These are phyloP conservation scores for Sisyra nigra DNA, from an alignment of 2,888 invertebrate genomes.

Conservation along the genomic window DNA sequence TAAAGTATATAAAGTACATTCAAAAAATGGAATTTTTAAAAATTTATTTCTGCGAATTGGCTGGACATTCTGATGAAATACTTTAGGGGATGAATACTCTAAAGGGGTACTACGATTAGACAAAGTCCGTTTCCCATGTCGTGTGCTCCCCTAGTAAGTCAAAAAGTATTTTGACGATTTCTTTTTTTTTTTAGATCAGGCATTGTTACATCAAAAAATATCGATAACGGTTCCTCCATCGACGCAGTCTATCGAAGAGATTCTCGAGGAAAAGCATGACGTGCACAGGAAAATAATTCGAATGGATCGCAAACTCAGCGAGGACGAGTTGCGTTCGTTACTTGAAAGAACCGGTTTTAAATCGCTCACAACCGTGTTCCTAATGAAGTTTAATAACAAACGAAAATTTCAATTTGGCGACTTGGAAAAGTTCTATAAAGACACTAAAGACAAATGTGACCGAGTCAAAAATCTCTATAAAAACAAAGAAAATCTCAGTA, in stretches of 20 bases:
- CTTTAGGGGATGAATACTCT: too few species aligned
- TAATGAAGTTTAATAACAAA: constrained; percentile 1
- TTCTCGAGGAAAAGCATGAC: not conserved
- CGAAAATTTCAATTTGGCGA: not conserved
- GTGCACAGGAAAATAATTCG: constrained; percentile 3
- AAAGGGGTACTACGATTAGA: too few species aligned
- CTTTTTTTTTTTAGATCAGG: constrained; percentile 2
- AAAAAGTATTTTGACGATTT: not conserved
- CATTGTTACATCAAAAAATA: not conserved
- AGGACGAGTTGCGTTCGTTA: constrained; percentile 3
- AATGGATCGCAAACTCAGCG: constrained; percentile 5
- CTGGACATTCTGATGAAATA: too few species aligned
- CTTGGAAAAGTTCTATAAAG: constrained; percentile 2
- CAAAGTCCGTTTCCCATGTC: too few species aligned
- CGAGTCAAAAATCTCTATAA: not conserved
- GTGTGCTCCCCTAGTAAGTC: too few species aligned
- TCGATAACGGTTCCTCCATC: too few species aligned
- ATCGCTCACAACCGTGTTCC: not conserved
- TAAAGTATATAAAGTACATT: too few species aligned
- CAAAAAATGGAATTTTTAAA: too few species aligned
- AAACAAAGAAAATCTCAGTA: not conserved
- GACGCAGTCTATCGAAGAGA: not conserved
- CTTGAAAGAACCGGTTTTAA: constrained; percentile 4
- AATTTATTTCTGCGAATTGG: too few species aligned
- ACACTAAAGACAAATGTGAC: not conserved